Conservation (phyloP, 2,888 invertebrate species). For the Siphlonurus alternatus region DNA sequence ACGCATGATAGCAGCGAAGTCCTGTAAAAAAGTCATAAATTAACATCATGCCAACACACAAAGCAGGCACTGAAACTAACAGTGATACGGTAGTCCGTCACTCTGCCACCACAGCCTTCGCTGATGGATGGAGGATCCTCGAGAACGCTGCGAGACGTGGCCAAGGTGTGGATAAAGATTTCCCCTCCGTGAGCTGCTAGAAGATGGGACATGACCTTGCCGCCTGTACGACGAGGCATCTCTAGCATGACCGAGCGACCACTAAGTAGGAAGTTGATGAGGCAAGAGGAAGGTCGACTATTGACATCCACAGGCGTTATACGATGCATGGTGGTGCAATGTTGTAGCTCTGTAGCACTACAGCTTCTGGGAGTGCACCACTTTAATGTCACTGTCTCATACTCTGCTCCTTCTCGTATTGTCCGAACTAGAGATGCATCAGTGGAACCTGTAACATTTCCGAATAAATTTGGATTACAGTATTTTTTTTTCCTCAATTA, state of each 20-base stretch:
- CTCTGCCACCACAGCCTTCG: constrained; percentile 85
- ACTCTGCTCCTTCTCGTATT: constrained; percentile 54
- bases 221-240: constrained; percentile 62
- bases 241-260: constrained; percentile 87
- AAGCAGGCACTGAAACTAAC: constrained; percentile 20
- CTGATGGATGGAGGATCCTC: constrained; percentile 93
- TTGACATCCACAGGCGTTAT: constrained; percentile 95
- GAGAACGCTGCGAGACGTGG: constrained; percentile 64
- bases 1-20: constrained; percentile 79
- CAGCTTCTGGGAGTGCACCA: constrained; percentile 95
- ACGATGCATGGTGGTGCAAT: constrained; percentile 68
- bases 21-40: constrained; percentile 23
- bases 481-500: not conserved
- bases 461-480: constrained; percentile 22
- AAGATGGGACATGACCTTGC: constrained; percentile 81
- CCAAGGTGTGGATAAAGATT: constrained; percentile 85
- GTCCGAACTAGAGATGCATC: constrained; percentile 47
- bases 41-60: constrained; percentile 5
- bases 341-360: constrained; percentile 61
- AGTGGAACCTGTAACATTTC: constrained; percentile 27
- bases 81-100: constrained; percentile 73
- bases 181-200: constrained; percentile 89
- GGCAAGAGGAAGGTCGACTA: constrained; percentile 83
- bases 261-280: constrained; percentile 92
- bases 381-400: constrained; percentile 74